Percentiles rank a stretch among this genome's conserved stretches.
Conservation (phyloP, 30 jellyfish, hydroid and myxozoan species). For the Cassiopea xamachana region DNA sequence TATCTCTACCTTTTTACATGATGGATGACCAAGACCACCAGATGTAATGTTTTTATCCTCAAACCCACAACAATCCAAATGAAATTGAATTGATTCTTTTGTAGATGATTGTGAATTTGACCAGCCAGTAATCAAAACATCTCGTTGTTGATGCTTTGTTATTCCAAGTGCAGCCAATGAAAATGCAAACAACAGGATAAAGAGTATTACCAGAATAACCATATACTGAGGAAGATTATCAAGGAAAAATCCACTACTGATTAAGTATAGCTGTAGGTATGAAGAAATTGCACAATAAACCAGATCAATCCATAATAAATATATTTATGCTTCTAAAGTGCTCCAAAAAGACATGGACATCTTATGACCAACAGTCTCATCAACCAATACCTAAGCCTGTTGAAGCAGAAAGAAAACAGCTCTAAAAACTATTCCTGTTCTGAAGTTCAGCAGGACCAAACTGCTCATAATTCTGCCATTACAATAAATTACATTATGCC, state of each 20-base stretch:
- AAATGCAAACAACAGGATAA: constrained; percentile 84
- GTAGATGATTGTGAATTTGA: constrained; percentile 58
- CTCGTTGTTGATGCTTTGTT: constrained; percentile 71
- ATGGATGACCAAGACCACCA: constrained; percentile 75
- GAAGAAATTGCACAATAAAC: not conserved
- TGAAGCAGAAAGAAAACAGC: too few relatives aligned
- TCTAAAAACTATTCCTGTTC: too few relatives aligned
- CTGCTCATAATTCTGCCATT: too few relatives aligned
- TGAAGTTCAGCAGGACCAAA: too few relatives aligned
- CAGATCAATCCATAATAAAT: not conserved
- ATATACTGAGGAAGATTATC: constrained; percentile 71
- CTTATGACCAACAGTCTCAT: too few relatives aligned
- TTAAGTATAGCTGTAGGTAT: not conserved
- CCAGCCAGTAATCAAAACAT: constrained; percentile 88
- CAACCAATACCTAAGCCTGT: too few relatives aligned
- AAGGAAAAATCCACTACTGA: constrained; percentile 47
- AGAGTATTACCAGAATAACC: constrained; percentile 75
- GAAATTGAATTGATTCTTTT: constrained; percentile 58
- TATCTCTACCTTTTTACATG: constrained; percentile 56
- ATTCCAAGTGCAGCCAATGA: constrained; percentile 96
- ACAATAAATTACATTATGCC: too few relatives aligned
- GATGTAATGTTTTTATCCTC: constrained; percentile 53
- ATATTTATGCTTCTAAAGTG: too few relatives aligned
- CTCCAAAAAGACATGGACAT: too few relatives aligned
- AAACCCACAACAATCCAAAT: constrained; percentile 96